Evolutionary conservation across 2,888 invertebrate genomes (phyloP).

Genomic region (Dryomyza anilis): DNA sequence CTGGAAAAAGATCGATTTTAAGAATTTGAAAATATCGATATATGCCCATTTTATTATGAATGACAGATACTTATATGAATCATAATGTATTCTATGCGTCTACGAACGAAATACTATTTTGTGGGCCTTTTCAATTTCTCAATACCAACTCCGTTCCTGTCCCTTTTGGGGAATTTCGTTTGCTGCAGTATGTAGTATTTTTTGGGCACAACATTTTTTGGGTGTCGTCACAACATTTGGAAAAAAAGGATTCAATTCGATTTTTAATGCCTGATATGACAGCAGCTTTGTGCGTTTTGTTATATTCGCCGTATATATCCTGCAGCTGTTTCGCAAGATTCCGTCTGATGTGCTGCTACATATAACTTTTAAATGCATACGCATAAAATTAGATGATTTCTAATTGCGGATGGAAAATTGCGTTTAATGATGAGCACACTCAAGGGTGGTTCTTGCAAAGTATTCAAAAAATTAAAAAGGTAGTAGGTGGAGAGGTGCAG

Average conservation of each 20-base stretch:
- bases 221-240: slow-evolving; percentile 2
- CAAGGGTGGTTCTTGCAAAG: neutral
- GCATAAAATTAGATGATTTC: slow-evolving; percentile 47
- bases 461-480: neutral
- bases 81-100: too few species aligned
- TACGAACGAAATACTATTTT: too few species aligned
- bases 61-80: too few species aligned
- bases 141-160: too few species aligned
- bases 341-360: too few species aligned
- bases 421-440: slow-evolving; percentile 28
- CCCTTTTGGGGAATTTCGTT: too few species aligned
- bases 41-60: too few species aligned
- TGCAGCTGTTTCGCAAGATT: slow-evolving; percentile 9
- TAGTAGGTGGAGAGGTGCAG: neutral
- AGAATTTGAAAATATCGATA: too few species aligned
- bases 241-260: slow-evolving; percentile 47
- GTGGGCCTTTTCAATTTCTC: too few species aligned
- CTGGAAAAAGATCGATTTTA: too few species aligned
- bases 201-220: neutral
- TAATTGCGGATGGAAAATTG: slow-evolving; percentile 43
- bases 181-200: too few species aligned
- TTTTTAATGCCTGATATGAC: slow-evolving; percentile 51
- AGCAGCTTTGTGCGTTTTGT: slow-evolving; percentile 28
- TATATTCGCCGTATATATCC: slow-evolving; percentile 28
- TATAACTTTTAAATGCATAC: slow-evolving; percentile 29